Base-by-base conservation (phyloP, 1,140 invertebrate genomes). In the Drosophila jambulina region DNA sequence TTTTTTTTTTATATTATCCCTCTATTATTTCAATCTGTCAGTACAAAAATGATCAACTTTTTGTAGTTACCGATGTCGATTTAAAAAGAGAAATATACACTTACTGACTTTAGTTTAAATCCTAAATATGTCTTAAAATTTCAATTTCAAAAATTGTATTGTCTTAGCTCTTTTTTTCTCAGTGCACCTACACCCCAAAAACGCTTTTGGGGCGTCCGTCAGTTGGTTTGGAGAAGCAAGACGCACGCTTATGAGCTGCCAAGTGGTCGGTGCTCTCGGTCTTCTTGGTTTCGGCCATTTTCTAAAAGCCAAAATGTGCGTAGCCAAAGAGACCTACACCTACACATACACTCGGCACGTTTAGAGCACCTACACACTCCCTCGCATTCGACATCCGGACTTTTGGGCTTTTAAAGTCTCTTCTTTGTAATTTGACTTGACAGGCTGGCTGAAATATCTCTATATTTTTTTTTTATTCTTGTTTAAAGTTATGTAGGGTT, bases 251-350 rank as follows among this genome's bases (percentile, higher is more conserved):
- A 65, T 76, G 38, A 75, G 53, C 60, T 75, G 60, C 71, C 71
- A 76, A 76, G 74, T 65, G 70, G 53, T 75, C 51, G 69, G 19
- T 13, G 62, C 75, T 59, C 49, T 68, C 32, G 54, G 54, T 38
- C 75, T 77, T 49, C 64, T 60, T 77, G 70, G 70, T 70, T 32
- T 70, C 62, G 67, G 48, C 71, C 74, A 61, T 68, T 77, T 77
- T 77, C 48, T 23, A 71, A 57, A 57, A 59, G 56, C 56, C 75
- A 69, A 61, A 77, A 60, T 51, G 42, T 77, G 75, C 63, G 74
- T 77, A n/a, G 40, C 72, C 62, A 71, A 65, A 34, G 36, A 36
- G 36, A 51, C 49, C 17, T 4, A 48, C 43, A 49, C 27, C 42
- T 21, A 67, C 68, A 67, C 58, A 46, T 19, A 51, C 34, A 15